Base-by-base conservation (phyloP, 2,888 invertebrate genomes). In the Aphodius granarius region DNA sequence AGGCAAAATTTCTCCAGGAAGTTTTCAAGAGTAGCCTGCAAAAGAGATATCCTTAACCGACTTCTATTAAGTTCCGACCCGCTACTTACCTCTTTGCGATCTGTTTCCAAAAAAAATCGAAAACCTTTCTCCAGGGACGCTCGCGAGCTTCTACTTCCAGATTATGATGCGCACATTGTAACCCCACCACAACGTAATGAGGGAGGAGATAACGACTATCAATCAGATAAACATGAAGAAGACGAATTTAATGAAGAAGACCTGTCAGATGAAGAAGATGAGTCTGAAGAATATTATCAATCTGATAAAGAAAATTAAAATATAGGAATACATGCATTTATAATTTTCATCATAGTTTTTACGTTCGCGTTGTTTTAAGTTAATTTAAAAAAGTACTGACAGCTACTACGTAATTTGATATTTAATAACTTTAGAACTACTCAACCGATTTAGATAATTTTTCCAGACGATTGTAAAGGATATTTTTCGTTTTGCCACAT, bases 1-100 rank as follows among this genome's bases (percentile, higher is more conserved):
- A 80, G 82, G 20, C 20, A 19, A 22, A 70, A 70, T 70, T 70
- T 21, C 20, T 17, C 70, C 17, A n/a, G 70, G 20, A 70, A 70
- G 20, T 70, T 70, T 70, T 70, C 70, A 20, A 16, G 70, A 70
- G 70, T 21, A 20, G 22, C n/a, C 20, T 70, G 70, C 22, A 70
- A 70, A 13, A 70, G 20, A 20, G 70, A 70, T 22, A 3, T 70
- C 16, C 20, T 70, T 18, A 19, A 70, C 4, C 17, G 71, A 71
- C 23, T 71, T 22, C 23, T 71, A 23, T 18, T 22, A 20, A 71
- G 71, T 22, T 71, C 71, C 17, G 66, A 66, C 3, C 66, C 66
- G 15, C 19, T 66, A 9, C 43, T 43, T 43, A 2, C 43, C 43
- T 43, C 43, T 43, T 43, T 43, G 66, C 17, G 66, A 17, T 2